Percentiles rank a stretch among this genome's conserved stretches.
Evolutionary conservation across 2,888 invertebrate genomes (phyloP).

Genomic region (Corbicula japonica): DNA sequence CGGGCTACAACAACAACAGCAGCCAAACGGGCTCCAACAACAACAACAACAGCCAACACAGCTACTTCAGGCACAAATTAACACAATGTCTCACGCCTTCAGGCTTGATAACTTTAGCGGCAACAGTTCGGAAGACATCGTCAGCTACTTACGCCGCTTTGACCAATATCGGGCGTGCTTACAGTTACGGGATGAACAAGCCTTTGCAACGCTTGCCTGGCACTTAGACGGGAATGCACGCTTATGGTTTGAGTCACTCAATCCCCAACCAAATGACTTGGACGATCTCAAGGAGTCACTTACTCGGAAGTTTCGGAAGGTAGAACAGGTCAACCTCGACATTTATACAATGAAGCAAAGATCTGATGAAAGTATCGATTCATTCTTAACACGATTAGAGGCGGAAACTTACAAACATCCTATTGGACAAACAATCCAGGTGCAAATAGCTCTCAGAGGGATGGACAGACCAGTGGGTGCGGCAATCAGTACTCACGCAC

Average conservation of each 20-base stretch:
- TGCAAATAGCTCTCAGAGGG: constrained; percentile 27
- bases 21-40: too few species aligned
- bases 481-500: constrained; percentile 23
- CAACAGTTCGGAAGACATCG: too few species aligned
- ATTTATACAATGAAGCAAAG: constrained; percentile 17
- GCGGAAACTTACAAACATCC: background rate
- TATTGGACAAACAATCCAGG: background rate
- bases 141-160: too few species aligned
- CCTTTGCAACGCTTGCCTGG: constrained; percentile 22
- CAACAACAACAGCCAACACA: too few species aligned
- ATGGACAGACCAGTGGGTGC: constrained; percentile 8
- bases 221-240: constrained; percentile 28
- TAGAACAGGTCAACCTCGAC: background rate
- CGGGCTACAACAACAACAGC: too few species aligned
- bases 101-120: too few species aligned
- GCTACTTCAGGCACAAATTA: too few species aligned
- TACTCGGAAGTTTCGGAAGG: background rate
- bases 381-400: constrained; percentile 3
- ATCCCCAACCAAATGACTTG: background rate
- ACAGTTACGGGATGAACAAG: background rate
- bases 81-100: too few species aligned
- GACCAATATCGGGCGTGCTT: background rate
- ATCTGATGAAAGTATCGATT: background rate
- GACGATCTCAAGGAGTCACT: constrained; percentile 16
- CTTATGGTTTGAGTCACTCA: constrained; percentile 13